Evolutionary conservation across 2,113 vertebrate species (phyloP).

Genomic region (Pongo abelii): DNA sequence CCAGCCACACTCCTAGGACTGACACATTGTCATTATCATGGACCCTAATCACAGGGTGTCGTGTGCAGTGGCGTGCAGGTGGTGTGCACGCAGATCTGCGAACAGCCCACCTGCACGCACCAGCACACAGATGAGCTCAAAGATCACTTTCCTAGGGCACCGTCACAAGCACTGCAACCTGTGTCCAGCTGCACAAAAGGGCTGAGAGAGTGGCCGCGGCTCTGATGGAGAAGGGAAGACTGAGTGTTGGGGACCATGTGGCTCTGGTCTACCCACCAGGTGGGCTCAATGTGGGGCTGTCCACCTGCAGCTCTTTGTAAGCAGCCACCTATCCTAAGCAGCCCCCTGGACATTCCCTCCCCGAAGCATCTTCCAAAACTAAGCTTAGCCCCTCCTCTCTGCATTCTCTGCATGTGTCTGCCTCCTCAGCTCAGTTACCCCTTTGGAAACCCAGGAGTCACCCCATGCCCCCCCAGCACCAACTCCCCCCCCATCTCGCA

Average conservation of each 20-base stretch:
- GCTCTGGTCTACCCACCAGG: conserved; percentile 97
- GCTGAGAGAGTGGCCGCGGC: conserved; percentile 93
- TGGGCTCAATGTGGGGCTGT: conserved; percentile 63
- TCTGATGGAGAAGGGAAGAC: conserved; percentile 89
- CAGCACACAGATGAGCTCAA: not conserved
- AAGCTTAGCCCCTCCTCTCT: not conserved
- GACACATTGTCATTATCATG: rapidly evolving
- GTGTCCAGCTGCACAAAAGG: conserved; percentile 94
- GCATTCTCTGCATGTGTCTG: not conserved
- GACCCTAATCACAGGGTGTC: rapidly evolving
- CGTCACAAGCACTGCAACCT: conserved; percentile 92
- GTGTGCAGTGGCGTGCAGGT: rapidly evolving
- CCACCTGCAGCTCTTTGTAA: not conserved
- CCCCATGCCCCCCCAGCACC: not conserved
- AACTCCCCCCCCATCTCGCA: not conserved
- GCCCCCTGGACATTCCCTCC: not conserved
- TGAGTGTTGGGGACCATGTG: conserved; percentile 93
- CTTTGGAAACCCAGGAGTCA: not conserved
- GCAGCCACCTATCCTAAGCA: not conserved
- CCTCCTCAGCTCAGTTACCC: no score
- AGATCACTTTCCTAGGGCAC: conserved; percentile 86
- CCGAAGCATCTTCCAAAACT: not conserved
- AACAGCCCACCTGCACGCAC: rapidly evolving
- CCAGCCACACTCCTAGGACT: rapidly evolving
- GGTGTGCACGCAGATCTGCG: not conserved